Evolutionary conservation across 2,797 vertebrate species (phyloP).

Genomic region (Chelmon rostratus): DNA sequence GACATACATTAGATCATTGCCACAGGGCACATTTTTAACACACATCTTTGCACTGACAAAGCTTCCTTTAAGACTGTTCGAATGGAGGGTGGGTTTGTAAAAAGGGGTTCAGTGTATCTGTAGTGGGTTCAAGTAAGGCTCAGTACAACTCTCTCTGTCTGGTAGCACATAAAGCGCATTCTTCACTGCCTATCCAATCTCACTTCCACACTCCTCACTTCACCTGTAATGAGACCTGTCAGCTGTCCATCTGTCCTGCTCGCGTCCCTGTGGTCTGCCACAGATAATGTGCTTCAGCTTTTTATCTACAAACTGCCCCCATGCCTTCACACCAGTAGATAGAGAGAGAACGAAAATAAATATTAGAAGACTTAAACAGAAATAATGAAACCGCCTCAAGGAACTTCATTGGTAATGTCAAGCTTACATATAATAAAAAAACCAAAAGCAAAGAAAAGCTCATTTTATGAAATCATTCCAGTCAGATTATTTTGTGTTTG

Average conservation of each 20-base stretch:
- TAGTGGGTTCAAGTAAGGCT: constrained; percentile 75
- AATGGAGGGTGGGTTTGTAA: constrained; percentile 57
- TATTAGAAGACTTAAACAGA: constrained; percentile 63
- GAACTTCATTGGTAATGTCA: constrained; percentile 62
- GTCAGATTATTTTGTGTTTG: constrained; percentile 51
- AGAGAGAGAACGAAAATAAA: constrained; percentile 53
- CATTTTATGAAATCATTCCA: constrained; percentile 54
- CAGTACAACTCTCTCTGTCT: constrained; percentile 43
- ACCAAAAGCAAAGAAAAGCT: constrained; percentile 58
- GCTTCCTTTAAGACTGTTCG: constrained; percentile 43
- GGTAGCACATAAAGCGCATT: constrained; percentile 47
- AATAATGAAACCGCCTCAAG: constrained; percentile 53
- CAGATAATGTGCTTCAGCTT: constrained; percentile 64
- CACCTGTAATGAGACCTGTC: constrained; percentile 58
- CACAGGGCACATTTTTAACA: constrained; percentile 67
- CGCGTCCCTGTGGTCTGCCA: constrained; percentile 37
- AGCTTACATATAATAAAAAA: constrained; percentile 60
- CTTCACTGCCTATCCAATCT: constrained; percentile 50
- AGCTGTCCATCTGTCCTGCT: constrained; percentile 52
- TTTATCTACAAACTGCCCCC: constrained; percentile 62
- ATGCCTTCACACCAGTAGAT: constrained; percentile 56
- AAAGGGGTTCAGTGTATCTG: constrained; percentile 55
- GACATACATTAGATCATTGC: constrained; percentile 77
- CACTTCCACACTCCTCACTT: constrained; percentile 56
- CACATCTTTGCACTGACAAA: constrained; percentile 45